Evolutionary conservation across 2,113 vertebrate species (phyloP), one percentile per base, ranked within the genome.

Genomic region (Ptilorrhoa leucosticta): DNA sequence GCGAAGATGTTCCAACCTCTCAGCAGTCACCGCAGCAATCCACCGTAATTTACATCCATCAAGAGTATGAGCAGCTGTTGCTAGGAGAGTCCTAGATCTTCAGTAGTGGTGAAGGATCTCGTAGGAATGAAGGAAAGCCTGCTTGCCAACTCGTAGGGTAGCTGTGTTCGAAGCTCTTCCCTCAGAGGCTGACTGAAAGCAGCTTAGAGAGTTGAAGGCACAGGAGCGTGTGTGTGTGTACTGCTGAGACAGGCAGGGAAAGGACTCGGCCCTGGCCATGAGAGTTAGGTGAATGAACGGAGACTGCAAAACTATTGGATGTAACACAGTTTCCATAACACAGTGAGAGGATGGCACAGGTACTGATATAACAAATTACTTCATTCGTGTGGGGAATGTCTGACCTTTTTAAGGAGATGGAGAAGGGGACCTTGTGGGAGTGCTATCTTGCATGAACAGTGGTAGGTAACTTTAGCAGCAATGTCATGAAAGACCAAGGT

Each of bases 161-260:
- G 6, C 8, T 54, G 37, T 50, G 44, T 28, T 76, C 22, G 26
- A 45, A 76, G 15, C 7, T 80, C 15, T 57, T 78, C 24, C 16
- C 22, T 61, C 37, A 33, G 54, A 73, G 14, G 27, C 0, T 45
- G n/a, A 33, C 0, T 50, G 18, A 73, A 56, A 66, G 30, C 35
- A 66, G 18, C 14, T 91, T 56, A 26, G 30, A 47, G 26, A 14
- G 6, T 18, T 81, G 35, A 45, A 75, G 53, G 9, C 15, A 7
- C 0, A 0, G 10, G 15, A 20, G 17, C 27, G 10, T 58, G 9
- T 53, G 13, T 27, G 13, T 61, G 6, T 2, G 1, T 35, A 21
- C 11, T 31, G n/a, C 42, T 40, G 54, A 57, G 45, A 51, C 18
- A 78, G 48, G 3, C 18, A 70, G n/a, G 51, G 12, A 57, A 57